phyloP scores from a whole-genome alignment of 2,113 vertebrate species.

The Paralichthys olivaceus region DNA sequence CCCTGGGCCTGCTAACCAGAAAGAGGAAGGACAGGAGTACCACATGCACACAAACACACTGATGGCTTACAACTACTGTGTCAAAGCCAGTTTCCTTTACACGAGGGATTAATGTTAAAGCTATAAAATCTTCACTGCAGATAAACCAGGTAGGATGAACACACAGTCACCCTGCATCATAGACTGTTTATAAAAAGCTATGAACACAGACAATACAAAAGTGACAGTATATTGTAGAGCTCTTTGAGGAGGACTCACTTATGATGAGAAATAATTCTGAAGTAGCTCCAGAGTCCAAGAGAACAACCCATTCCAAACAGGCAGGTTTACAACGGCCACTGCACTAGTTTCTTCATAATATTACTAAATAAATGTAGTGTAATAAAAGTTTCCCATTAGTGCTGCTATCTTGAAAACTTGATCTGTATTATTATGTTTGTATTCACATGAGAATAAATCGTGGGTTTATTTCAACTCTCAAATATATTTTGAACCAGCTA shows the following conservation, averaged over 20 bases:
- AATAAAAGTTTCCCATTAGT: background rate
- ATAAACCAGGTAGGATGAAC: too few species aligned
- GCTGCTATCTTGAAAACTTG: background rate
- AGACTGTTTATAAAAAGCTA: too few species aligned
- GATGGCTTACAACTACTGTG: conserved; percentile 48
- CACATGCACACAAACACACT: conserved; percentile 28
- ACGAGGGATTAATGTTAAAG: conserved; percentile 39
- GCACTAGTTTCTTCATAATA: background rate
- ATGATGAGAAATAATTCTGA: too few species aligned
- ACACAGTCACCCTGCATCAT: too few species aligned
- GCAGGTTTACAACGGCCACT: too few species aligned
- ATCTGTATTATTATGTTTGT: background rate
- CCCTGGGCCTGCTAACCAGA: conserved; percentile 69
- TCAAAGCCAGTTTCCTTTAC: conserved; percentile 43
- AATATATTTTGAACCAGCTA: background rate
- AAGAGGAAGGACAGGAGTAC: conserved; percentile 32
- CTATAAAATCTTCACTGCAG: too few species aligned
- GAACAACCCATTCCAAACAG: too few species aligned
- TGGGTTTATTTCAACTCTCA: background rate
- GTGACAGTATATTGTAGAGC: too few species aligned
- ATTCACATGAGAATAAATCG: background rate
- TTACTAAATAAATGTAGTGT: background rate
- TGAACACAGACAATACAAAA: too few species aligned
- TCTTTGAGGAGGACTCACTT: too few species aligned
- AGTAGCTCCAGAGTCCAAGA: too few species aligned